A percentile compares a stretch with the other conserved stretches of the same genome.
These are phyloP conservation scores for Crotalus helleri DNA, from an alignment of 2,113 vertebrate species.

Conservation along the genomic window DNA sequence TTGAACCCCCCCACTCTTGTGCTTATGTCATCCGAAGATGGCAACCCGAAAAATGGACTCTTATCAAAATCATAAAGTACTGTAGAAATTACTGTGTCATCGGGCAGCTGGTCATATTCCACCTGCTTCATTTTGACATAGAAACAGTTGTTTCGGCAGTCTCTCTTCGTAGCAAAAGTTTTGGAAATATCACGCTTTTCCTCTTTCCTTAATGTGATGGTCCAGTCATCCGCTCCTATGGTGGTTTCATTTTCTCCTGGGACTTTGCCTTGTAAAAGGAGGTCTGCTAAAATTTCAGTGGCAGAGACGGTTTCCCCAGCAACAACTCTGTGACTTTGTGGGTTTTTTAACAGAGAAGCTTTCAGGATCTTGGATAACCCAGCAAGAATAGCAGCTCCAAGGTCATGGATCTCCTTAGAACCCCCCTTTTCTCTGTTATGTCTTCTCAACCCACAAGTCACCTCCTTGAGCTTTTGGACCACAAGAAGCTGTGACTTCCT, in stretches of 20 bases:
- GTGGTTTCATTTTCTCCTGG: slow-evolving; percentile 58
- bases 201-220: slow-evolving; percentile 60
- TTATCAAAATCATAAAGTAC: slow-evolving; percentile 64
- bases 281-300: slow-evolving; percentile 49
- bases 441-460: slow-evolving; percentile 19
- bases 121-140: slow-evolving; percentile 21
- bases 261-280: slow-evolving; percentile 57
- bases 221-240: slow-evolving; percentile 52
- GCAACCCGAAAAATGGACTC: slow-evolving; percentile 69
- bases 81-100: slow-evolving; percentile 36
- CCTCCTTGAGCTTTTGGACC: slow-evolving; percentile 44
- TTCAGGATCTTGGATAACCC: slow-evolving; percentile 62
- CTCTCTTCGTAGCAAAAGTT: not conserved
- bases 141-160: slow-evolving; percentile 57
- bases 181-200: slow-evolving; percentile 29
- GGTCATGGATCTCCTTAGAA: slow-evolving; percentile 60
- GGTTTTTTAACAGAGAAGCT: slow-evolving; percentile 36
- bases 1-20: slow-evolving; percentile 61
- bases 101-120: rapidly evolving
- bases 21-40: slow-evolving; percentile 17
- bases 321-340: not conserved
- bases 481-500: slow-evolving; percentile 2
- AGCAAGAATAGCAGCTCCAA: slow-evolving; percentile 59
- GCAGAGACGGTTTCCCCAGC: slow-evolving; percentile 39
- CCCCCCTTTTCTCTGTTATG: not conserved